phyloP scores from a whole-genome alignment of 2,113 vertebrate species.

The Misgurnus mizolepis region DNA sequence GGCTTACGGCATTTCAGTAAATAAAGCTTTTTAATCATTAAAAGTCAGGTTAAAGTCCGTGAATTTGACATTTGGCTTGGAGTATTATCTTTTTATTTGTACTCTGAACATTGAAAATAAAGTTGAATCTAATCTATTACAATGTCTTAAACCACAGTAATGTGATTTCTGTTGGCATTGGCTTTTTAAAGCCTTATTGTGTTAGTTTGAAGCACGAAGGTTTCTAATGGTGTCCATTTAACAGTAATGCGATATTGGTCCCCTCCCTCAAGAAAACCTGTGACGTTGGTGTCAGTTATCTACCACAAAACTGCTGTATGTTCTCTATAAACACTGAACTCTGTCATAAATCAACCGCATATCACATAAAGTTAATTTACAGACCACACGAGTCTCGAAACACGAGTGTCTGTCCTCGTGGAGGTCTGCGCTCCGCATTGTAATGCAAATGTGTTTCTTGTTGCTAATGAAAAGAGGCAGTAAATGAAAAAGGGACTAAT shows the following conservation, averaged over 20 bases:
- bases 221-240: background rate
- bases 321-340: background rate
- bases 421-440: constrained; percentile 61
- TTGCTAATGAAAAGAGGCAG: constrained; percentile 76
- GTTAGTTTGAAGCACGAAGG: background rate
- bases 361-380: background rate
- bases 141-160: no score
- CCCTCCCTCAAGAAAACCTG: background rate
- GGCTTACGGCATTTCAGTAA: no score
- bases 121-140: no score
- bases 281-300: constrained; percentile 1
- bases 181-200: background rate
- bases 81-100: no score
- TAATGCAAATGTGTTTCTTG: constrained; percentile 73
- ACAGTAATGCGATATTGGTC: constrained; percentile 8
- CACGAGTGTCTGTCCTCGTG: background rate
- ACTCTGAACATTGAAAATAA: no score
- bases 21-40: no score
- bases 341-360: background rate
- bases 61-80: no score
- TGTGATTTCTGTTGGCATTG: background rate
- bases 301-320: background rate
- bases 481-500: constrained; percentile 72
- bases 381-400: background rate
- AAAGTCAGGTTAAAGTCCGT: no score